Conservation (phyloP, 2,888 invertebrate genomes). For the Malacosoma neustria region DNA sequence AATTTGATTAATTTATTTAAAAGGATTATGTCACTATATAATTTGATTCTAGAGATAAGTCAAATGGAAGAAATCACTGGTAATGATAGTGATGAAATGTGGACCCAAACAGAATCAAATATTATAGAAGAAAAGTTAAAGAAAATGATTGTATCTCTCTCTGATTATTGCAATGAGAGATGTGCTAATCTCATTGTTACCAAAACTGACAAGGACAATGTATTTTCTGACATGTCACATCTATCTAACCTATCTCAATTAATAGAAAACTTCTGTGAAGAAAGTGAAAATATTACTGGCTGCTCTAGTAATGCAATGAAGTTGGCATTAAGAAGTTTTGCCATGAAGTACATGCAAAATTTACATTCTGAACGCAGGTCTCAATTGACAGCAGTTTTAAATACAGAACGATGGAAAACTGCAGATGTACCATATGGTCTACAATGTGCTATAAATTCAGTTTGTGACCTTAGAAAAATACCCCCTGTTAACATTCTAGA, state of each 20-base stretch:
- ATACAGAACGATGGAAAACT: conserved; percentile 94
- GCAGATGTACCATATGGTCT: conserved; percentile 93
- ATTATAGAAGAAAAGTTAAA: conserved; percentile 82
- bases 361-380: conserved; percentile 92
- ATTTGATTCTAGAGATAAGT: conserved; percentile 85
- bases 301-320: conserved; percentile 85
- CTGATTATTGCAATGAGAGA: conserved; percentile 94
- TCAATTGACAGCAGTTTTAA: conserved; percentile 88
- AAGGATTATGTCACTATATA: conserved; percentile 83
- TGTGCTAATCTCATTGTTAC: conserved; percentile 91
- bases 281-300: conserved; percentile 84
- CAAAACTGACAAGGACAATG: conserved; percentile 80
- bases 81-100: conserved; percentile 79
- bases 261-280: conserved; percentile 85
- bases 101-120: conserved; percentile 80
- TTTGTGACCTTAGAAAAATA: conserved; percentile 72
- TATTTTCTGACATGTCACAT: conserved; percentile 82
- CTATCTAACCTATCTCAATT: conserved; percentile 84
- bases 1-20: conserved; percentile 80
- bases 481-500: conserved; percentile 31
- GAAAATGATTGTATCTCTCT: conserved; percentile 86
- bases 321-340: conserved; percentile 89
- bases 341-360: conserved; percentile 91
- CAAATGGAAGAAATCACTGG: conserved; percentile 74
- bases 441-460: conserved; percentile 86